Evolutionary conservation across 2,113 vertebrate genomes (phyloP).

Genomic region (Meleagris gallopavo): DNA sequence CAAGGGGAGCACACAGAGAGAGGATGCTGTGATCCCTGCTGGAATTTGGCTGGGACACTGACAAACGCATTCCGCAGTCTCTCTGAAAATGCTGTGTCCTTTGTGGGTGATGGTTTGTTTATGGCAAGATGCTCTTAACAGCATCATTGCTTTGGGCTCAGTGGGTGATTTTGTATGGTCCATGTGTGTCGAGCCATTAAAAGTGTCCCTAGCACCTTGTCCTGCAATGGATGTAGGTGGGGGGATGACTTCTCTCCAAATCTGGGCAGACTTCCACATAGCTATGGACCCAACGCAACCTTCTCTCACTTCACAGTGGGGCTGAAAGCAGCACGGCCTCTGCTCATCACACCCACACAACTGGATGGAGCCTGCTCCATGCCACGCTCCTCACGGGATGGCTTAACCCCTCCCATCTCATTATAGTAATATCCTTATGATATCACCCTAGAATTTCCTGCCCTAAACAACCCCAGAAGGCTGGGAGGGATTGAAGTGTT

Average conservation of each 20-base stretch:
- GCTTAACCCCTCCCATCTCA: slow-evolving; percentile 63
- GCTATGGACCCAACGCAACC: background rate
- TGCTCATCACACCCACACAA: slow-evolving; percentile 47
- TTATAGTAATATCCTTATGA: slow-evolving; percentile 64
- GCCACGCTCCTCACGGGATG: background rate
- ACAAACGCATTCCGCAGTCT: background rate
- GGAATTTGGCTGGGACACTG: background rate
- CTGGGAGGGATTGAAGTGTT: slow-evolving; percentile 33
- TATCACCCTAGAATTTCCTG: slow-evolving; percentile 62
- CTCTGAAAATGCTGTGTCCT: background rate
- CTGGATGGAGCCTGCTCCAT: slow-evolving; percentile 28
- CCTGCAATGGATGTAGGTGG: background rate
- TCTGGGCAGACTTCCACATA: background rate
- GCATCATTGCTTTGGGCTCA: background rate
- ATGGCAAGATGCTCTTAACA: background rate
- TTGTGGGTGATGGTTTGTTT: background rate
- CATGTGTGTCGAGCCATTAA: background rate
- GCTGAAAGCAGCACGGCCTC: background rate
- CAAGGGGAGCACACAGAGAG: background rate
- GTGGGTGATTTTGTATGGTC: background rate
- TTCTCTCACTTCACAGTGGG: background rate
- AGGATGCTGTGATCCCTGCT: background rate
- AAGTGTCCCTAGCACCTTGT: background rate
- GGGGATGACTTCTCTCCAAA: background rate
- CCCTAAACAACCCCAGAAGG: slow-evolving; percentile 55